A percentile compares a stretch with the other conserved stretches of the same genome.
These are phyloP conservation scores for Nannospalax galili DNA, from an alignment of 2,113 vertebrate species.

Conservation along the genomic window DNA sequence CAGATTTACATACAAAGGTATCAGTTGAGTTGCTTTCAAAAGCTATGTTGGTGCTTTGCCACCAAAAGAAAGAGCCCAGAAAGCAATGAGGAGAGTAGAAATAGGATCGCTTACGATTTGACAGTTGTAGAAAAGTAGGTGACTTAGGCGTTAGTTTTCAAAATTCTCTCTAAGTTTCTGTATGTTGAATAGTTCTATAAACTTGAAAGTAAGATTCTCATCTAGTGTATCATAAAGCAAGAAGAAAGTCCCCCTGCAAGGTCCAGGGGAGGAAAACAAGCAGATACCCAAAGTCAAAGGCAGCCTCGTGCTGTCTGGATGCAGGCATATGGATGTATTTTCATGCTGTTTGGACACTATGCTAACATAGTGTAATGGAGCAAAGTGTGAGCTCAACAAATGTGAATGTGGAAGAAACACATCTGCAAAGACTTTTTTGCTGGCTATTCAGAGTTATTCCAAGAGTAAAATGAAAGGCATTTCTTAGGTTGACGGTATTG, in stretches of 20 bases:
- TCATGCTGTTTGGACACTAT: neutral
- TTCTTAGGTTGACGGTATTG: slow-evolving; percentile 45
- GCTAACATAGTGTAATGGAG: neutral
- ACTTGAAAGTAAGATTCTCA: neutral
- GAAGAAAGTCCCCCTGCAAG: neutral
- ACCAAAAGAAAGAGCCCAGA: neutral
- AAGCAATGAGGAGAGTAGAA: neutral
- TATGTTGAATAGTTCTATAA: slow-evolving; percentile 18
- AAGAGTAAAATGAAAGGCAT: slow-evolving; percentile 33
- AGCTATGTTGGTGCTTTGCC: neutral
- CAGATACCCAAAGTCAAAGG: neutral
- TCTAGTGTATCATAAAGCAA: neutral
- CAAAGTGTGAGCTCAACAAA: slow-evolving; percentile 6
- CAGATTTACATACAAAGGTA: neutral
- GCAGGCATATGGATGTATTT: neutral
- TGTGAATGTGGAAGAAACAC: slow-evolving; percentile 35
- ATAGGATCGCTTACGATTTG: neutral
- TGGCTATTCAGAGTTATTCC: slow-evolving; percentile 45
- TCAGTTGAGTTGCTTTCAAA: neutral
- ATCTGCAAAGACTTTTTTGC: slow-evolving; percentile 8
- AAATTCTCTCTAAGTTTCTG: neutral
- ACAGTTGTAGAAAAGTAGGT: neutral
- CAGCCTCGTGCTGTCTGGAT: neutral
- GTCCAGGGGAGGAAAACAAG: slow-evolving; percentile 25
- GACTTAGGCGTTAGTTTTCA: neutral